A percentile compares a stretch with the other conserved stretches of the same genome.
phyloP scores from a whole-genome alignment of 2,888 invertebrate genomes.

The Anticlea derivata region DNA sequence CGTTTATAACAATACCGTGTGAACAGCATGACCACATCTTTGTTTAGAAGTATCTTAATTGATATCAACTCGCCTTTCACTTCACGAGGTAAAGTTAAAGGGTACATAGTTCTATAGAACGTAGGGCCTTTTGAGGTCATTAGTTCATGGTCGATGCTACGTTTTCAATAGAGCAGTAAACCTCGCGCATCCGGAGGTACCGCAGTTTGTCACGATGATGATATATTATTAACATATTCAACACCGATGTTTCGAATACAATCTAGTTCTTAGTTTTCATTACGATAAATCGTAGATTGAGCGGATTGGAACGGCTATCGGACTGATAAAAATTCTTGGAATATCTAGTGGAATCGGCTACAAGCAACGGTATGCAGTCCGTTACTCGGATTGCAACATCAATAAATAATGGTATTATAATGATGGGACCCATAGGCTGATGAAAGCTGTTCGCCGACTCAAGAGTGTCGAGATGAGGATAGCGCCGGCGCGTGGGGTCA shows the following conservation, averaged over 20 bases:
- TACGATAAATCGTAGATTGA: slow-evolving; percentile 20
- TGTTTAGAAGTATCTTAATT: slow-evolving; percentile 56
- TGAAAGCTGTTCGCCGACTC: slow-evolving; percentile 60
- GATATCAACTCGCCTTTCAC: slow-evolving; percentile 74
- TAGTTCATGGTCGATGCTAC: slow-evolving; percentile 50
- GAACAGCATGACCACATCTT: slow-evolving; percentile 63
- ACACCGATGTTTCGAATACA: slow-evolving; percentile 14
- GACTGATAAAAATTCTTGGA: slow-evolving; percentile 34
- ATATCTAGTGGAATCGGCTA: slow-evolving; percentile 25
- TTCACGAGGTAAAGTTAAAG: slow-evolving; percentile 62
- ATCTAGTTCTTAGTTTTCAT: slow-evolving; percentile 6
- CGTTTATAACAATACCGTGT: slow-evolving; percentile 63
- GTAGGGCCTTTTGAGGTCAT: slow-evolving; percentile 59
- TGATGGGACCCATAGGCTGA: slow-evolving; percentile 61
- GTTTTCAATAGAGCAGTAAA: slow-evolving; percentile 38
- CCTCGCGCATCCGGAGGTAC: slow-evolving; percentile 12
- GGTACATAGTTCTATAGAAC: slow-evolving; percentile 52
- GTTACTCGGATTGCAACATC: slow-evolving; percentile 49
- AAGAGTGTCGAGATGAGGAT: slow-evolving; percentile 42
- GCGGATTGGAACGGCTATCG: slow-evolving; percentile 17
- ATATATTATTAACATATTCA: slow-evolving; percentile 9
- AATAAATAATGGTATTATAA: slow-evolving; percentile 51
- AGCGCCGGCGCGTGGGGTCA: slow-evolving; percentile 58
- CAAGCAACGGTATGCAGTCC: slow-evolving; percentile 41
- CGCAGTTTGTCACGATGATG: slow-evolving; percentile 12